These are phyloP conservation scores for Cairina moschata DNA, from an alignment of 2,113 vertebrate genomes.

Conservation along the genomic window DNA sequence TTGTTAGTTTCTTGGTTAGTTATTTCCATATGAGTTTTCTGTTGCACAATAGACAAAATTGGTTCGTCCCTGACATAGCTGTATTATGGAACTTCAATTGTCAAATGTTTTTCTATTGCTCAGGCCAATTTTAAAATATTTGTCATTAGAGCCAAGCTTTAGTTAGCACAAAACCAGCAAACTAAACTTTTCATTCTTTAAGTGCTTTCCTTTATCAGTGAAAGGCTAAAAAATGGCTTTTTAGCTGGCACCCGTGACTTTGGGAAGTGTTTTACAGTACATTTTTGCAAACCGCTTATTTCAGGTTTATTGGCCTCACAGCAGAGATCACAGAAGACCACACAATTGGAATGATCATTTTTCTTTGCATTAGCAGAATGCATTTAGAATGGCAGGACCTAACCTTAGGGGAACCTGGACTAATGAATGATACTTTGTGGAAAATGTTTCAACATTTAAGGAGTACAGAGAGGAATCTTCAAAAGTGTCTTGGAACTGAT, in stretches of 20 bases:
- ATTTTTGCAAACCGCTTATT: slow-evolving; percentile 30
- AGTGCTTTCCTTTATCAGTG: slow-evolving; percentile 43
- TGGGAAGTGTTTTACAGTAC: slow-evolving; percentile 1
- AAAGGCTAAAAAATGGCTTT: slow-evolving; percentile 24
- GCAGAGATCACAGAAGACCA: slow-evolving; percentile 25
- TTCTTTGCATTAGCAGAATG: slow-evolving; percentile 22
- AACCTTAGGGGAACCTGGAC: background rate
- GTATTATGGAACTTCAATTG: background rate
- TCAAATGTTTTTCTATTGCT: background rate
- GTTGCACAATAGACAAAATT: background rate
- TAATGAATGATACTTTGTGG: background rate
- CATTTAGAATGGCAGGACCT: background rate
- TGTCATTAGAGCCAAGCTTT: background rate
- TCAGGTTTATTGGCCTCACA: slow-evolving; percentile 16
- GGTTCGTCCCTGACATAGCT: background rate
- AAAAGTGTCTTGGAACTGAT: background rate
- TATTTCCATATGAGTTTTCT: background rate
- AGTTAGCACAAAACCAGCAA: background rate
- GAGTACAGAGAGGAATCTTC: background rate
- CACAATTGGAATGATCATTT: slow-evolving; percentile 33
- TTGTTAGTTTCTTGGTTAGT: background rate
- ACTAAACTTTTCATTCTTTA: slow-evolving; percentile 11
- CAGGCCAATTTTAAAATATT: background rate
- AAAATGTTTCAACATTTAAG: background rate
- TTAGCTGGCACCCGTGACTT: slow-evolving; percentile 9